Conservation (phyloP, 2,797 vertebrate species). For the Argya squamiceps region DNA sequence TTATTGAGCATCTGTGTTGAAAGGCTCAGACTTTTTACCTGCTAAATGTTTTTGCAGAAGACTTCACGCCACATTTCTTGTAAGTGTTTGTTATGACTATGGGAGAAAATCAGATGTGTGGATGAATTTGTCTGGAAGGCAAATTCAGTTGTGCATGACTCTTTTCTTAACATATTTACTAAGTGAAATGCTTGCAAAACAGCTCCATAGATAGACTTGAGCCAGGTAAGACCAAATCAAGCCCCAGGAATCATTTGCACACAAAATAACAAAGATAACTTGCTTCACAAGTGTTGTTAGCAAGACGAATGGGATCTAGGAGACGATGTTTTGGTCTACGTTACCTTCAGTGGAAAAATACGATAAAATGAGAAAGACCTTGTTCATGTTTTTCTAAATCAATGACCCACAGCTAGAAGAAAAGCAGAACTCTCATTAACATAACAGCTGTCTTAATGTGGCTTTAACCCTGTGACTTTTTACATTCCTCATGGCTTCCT, state of each 20-base stretch:
- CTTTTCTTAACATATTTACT: neutral
- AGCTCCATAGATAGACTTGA: neutral
- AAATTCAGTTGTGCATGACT: neutral
- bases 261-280: neutral
- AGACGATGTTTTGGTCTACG: neutral
- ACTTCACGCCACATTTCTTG: neutral
- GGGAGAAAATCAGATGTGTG: neutral
- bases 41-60: neutral
- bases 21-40: neutral
- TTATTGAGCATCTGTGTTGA: neutral
- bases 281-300: neutral
- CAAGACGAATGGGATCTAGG: neutral
- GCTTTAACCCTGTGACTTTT: conserved; percentile 86
- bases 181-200: conserved; percentile 1
- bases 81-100: neutral
- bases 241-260: neutral
- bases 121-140: conserved; percentile 32
- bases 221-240: neutral
- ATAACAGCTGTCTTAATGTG: conserved; percentile 87
- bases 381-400: conserved; percentile 77
- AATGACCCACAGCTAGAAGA: conserved; percentile 76
- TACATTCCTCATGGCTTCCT: conserved; percentile 84
- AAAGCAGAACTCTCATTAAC: conserved; percentile 81
- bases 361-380: conserved; percentile 60
- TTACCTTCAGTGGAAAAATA: conserved; percentile 58